Evolutionary conservation across 64 coral and sea anemone species (phyloP).

Genomic region (Stichodactyla mertensii): DNA sequence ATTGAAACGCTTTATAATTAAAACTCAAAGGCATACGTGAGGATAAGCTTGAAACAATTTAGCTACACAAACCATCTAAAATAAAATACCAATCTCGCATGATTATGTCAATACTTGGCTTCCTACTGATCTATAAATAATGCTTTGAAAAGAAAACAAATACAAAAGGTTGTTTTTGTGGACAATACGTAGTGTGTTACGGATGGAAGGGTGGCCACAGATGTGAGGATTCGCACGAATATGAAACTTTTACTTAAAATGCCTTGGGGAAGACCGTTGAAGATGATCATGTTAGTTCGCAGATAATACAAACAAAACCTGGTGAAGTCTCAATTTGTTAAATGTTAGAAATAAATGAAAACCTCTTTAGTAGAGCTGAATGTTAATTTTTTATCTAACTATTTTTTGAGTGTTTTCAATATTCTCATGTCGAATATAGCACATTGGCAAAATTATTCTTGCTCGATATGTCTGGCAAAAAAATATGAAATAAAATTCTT

Average conservation of each 20-base stretch:
- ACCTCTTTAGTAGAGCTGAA: no score
- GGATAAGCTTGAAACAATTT: no score
- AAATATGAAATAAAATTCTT: no score
- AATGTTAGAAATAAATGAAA: neutral
- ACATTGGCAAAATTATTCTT: no score
- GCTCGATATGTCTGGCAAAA: no score
- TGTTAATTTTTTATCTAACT: no score
- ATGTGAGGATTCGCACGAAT: neutral
- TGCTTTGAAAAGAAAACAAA: neutral
- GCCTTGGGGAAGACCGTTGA: no score
- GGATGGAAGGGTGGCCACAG: neutral
- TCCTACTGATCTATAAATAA: neutral
- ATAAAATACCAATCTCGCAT: neutral
- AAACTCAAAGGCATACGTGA: no score
- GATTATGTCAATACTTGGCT: neutral
- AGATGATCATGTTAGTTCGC: neutral
- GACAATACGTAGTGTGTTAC: neutral
- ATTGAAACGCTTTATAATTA: no score
- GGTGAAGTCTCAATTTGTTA: neutral
- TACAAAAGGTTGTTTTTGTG: neutral
- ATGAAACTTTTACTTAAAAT: neutral
- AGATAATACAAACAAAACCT: neutral
- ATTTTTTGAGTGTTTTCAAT: no score
- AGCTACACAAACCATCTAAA: neutral
- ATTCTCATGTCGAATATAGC: no score